Conservation (phyloP, 2,113 vertebrate genomes). For the Oreotrochilus melanogaster region DNA sequence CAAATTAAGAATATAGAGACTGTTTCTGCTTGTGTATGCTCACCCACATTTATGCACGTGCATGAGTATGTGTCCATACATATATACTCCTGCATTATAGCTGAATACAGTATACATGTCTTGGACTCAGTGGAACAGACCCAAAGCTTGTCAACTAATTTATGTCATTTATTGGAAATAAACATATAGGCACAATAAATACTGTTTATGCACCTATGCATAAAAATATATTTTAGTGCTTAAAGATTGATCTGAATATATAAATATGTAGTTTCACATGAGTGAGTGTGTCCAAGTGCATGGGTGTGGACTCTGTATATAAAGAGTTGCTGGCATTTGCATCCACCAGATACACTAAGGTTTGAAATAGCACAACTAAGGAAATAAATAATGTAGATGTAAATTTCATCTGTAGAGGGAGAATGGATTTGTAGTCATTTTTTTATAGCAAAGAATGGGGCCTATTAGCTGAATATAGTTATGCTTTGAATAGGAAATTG, state of each 20-base stretch:
- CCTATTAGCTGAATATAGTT: not conserved
- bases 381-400: not conserved
- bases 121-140: not conserved
- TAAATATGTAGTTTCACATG: not conserved
- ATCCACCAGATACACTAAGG: not conserved
- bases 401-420: not conserved
- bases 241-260: not conserved
- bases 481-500: not conserved
- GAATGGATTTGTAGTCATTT: not conserved
- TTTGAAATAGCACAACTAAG: not conserved
- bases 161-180: not conserved
- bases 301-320: not conserved
- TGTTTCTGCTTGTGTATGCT: not conserved
- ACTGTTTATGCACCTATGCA: not conserved
- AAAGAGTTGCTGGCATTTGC: not conserved
- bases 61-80: too few species aligned
- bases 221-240: not conserved
- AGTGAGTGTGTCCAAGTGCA: not conserved
- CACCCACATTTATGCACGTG: fast-evolving
- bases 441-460: not conserved
- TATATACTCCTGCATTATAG: fast-evolving
- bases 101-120: not conserved
- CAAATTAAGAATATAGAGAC: not conserved
- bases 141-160: not conserved
- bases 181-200: not conserved